Evolutionary conservation across 1,140 invertebrate species (phyloP).

Genomic region (Magallana angulata): DNA sequence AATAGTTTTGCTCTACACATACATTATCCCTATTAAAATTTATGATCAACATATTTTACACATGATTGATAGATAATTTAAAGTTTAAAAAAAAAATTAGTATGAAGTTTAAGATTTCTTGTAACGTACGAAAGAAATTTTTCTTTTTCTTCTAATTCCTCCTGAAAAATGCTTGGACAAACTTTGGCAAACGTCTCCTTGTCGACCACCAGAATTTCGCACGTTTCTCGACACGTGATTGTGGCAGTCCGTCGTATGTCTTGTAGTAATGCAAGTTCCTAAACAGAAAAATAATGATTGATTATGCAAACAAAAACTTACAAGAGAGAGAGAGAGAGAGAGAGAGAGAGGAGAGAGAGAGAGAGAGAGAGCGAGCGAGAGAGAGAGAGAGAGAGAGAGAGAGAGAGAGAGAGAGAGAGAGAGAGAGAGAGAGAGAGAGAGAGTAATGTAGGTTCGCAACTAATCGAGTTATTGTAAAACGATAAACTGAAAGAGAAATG

Average conservation of each 20-base stretch:
- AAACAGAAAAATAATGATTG: neutral
- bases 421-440: neutral
- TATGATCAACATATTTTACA: too few species aligned
- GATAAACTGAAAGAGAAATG: too few species aligned
- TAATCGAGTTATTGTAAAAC: too few species aligned
- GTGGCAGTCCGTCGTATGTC: slow-evolving; percentile 71
- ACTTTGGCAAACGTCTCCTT: slow-evolving; percentile 73
- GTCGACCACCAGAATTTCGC: slow-evolving; percentile 73
- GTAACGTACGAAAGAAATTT: slow-evolving; percentile 57
- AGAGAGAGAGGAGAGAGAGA: neutral
- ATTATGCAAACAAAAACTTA: too few species aligned
- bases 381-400: neutral
- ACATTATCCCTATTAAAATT: too few species aligned
- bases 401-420: neutral
- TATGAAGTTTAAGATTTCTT: neutral
- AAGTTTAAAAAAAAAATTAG: neutral
- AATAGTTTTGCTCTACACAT: too few species aligned
- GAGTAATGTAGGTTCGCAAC: too few species aligned
- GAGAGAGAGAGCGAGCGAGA: neutral
- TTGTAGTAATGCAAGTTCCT: slow-evolving; percentile 74
- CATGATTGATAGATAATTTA: too few species aligned
- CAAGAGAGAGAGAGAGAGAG: neutral
- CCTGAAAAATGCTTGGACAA: slow-evolving; percentile 74
- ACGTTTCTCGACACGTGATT: slow-evolving; percentile 69
- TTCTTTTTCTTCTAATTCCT: slow-evolving; percentile 72